Base-by-base conservation (phyloP, 2,797 vertebrate species). In the Kryptopterus vitreolus region DNA sequence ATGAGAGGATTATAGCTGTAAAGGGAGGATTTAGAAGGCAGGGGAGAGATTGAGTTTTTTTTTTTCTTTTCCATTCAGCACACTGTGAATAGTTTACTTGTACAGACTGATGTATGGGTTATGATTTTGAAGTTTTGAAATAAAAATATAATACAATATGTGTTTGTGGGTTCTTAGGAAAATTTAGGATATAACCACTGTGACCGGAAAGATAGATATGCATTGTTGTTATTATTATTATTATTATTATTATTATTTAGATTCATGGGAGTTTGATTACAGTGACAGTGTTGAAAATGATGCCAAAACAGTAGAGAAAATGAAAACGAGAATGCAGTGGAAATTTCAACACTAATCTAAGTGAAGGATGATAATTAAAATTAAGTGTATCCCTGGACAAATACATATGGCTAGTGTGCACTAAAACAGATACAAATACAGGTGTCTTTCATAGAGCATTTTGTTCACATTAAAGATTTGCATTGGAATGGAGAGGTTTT, bases 21-120 rank as follows among this genome's bases (percentile, higher is more conserved):
- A 90, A 88, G 87, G 89, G 85, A 90, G 43, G 38, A 69, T 68
- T 68, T 69, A 77, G 58, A 81, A 78, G 69, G 24, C 74, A 78
- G 63, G 35, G 62, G 43, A 81, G 22, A 87, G 89, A 88, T 91
- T 88, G 89, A 95, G 95, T 90, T 97, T 95, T 97, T 98, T 97
- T 96, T 93, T 96, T 97, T 1, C 9, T 43, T 43, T 43, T 4
- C n/a, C n/a, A n/a, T 97, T 96, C 95, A 95, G 96, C 94, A 96
- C 96, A 98, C 96, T 98, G 96, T 98, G 96, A 98, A 96, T 96
- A 96, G 96, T 96, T 95, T 87, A 96, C 96, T 95, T 98, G 95
- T 97, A 98, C 96, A 98, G 96, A 96, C 97, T 98, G 95, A 95
- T 97, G 96, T 98, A 96, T 96, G 96, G 93, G 95, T 97, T 95